Evolutionary conservation across 2,888 invertebrate species (phyloP), one percentile per base, ranked within the genome.

Genomic region (Ormyrus nitidulus): DNA sequence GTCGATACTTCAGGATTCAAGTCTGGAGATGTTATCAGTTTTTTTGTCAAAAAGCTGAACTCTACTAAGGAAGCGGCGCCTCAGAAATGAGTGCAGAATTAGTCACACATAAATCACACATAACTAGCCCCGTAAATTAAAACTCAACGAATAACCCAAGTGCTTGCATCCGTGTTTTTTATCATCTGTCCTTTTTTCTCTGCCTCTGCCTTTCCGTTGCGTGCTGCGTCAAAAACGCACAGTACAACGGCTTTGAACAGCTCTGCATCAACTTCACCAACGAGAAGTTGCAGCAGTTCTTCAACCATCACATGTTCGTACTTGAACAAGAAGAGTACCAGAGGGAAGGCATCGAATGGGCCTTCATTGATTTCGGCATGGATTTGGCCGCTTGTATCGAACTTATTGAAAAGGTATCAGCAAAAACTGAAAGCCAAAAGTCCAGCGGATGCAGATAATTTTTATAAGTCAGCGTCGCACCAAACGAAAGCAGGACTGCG

Each of bases 221-320:
- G 46, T 75, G 62, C 58, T 58, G 9, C 70, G 48, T 74, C 64
- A 54, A 81, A 34, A 75, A 68, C 85, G 83, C 85, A 85, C 85
- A 96, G 96, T 96, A 90, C 94, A 98, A 98, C 94, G 97, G 97
- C 92, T 98, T 98, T 94, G 98, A 98, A 93, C 98, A 98, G 94
- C 94, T 98, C 91, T 98, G 98, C 94, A 98, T 98, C 94, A 98
- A 98, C 94, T 98, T 98, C 94, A 98, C 98, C 92, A 98, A 98
- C 92, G 98, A 98, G 93, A 97, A 97, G 92, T 94, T 98, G 90
- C 98, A 98, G 93, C 98, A 98, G 92, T 98, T 98, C 95, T 98
- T 98, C 95, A 98, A 98, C 93, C 98, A 98, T 91, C 96, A 98
- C 94, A 98, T 98, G 98, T 98, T 98, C 92, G 97, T 98, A 88